phyloP scores from a whole-genome alignment of 1,140 invertebrate species.

The Drosophila obscura region DNA sequence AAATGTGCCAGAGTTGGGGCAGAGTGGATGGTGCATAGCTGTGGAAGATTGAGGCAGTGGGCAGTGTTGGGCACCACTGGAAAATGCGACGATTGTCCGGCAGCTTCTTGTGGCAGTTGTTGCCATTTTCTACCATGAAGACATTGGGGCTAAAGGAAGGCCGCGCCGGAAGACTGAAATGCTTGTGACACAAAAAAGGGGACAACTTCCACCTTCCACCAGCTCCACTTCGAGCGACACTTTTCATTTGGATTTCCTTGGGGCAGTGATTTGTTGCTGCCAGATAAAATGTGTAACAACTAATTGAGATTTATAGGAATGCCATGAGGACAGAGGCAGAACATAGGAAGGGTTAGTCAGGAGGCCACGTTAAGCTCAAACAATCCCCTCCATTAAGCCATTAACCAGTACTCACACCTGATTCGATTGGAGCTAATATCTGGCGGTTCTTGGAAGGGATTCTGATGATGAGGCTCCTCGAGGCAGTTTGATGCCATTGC shows the following conservation, averaged over 20 bases:
- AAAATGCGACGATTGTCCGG: too few species aligned
- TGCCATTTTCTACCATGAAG: conserved; percentile 27
- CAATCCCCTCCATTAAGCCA: too few species aligned
- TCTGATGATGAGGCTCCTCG: too few species aligned
- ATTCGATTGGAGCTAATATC: too few species aligned
- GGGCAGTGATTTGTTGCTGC: too few species aligned
- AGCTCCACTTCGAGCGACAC: neutral
- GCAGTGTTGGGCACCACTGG: neutral
- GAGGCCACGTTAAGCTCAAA: too few species aligned
- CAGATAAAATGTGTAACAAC: too few species aligned
- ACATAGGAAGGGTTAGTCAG: too few species aligned
- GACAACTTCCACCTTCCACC: conserved; percentile 8
- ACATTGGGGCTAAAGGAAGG: conserved; percentile 11
- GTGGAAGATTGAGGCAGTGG: neutral
- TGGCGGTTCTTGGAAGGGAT: too few species aligned
- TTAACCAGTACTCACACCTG: too few species aligned
- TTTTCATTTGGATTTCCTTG: neutral
- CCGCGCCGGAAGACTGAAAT: conserved; percentile 6
- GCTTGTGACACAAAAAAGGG: conserved; percentile 29
- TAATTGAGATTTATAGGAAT: neutral
- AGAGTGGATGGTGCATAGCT: neutral
- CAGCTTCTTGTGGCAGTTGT: conserved; percentile 17
- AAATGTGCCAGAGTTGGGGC: conserved; percentile 59
- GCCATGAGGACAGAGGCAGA: too few species aligned
- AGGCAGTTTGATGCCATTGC: too few species aligned